Conservation (phyloP, 2,797 vertebrate species). For the Sphaeramia orbicularis region DNA sequence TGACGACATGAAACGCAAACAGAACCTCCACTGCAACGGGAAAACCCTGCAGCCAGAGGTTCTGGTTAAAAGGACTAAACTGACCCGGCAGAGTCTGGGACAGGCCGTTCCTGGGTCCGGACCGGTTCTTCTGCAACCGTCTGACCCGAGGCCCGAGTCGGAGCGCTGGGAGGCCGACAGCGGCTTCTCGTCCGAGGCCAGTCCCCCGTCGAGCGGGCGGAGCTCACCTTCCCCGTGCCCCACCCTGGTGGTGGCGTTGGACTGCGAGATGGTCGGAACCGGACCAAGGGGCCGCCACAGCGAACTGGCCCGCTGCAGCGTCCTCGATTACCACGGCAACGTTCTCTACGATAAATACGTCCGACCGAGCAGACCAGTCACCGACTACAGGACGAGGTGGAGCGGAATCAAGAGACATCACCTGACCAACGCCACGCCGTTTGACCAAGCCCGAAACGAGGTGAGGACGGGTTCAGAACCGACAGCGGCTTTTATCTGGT, state of each 20-base stretch:
- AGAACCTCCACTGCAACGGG: no score
- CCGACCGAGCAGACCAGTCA: conserved; percentile 85
- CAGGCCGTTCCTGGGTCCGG: no score
- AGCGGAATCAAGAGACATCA: conserved; percentile 91
- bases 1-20: no score
- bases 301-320: conserved; percentile 93
- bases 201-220: conserved; percentile 76
- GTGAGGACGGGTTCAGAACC: no score
- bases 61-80: no score
- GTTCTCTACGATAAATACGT: conserved; percentile 94
- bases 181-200: conserved; percentile 80
- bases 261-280: conserved; percentile 99
- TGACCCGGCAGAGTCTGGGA: no score
- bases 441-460: conserved; percentile 88
- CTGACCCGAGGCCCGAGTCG: not conserved
- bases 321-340: conserved; percentile 90
- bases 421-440: conserved; percentile 86
- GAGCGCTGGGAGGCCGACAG: conserved; percentile 82
- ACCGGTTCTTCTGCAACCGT: no score
- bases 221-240: conserved; percentile 65
- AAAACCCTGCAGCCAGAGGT: no score
- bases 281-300: conserved; percentile 88
- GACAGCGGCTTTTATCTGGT: no score
- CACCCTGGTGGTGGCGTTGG: conserved; percentile 87
- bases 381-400: conserved; percentile 93